Evolutionary conservation across 2,113 vertebrate species (phyloP).

Genomic region (Lathamus discolor): DNA sequence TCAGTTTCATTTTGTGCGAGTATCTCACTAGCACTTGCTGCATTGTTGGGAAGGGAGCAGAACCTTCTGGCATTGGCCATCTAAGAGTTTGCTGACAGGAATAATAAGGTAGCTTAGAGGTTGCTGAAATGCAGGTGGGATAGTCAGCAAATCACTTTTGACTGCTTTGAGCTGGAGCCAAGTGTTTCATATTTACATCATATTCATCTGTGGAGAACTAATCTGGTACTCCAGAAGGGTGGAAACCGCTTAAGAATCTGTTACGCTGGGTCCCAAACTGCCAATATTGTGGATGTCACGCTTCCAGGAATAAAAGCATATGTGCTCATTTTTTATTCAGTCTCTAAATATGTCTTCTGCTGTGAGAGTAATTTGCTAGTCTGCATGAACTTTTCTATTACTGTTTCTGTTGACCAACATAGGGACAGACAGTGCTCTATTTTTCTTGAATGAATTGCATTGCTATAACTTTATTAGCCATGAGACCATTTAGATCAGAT

Average conservation of each 20-base stretch:
- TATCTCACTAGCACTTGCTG: background rate
- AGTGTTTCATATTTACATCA: slow-evolving; percentile 53
- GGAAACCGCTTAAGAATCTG: slow-evolving; percentile 50
- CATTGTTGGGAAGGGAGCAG: background rate
- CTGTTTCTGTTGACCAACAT: slow-evolving; percentile 18
- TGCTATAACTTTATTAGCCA: background rate
- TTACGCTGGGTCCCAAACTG: slow-evolving; percentile 24
- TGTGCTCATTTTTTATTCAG: slow-evolving; percentile 60
- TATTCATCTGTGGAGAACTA: slow-evolving; percentile 39
- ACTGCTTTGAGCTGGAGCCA: background rate
- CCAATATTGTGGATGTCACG: slow-evolving; percentile 3
- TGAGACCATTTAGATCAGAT: background rate
- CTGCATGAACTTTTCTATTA: slow-evolving; percentile 12
- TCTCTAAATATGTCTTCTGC: slow-evolving; percentile 34
- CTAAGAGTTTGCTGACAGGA: background rate
- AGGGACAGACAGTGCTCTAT: background rate
- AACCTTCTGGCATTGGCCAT: background rate
- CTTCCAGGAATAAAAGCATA: slow-evolving; percentile 58
- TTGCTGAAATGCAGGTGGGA: slow-evolving; percentile 2
- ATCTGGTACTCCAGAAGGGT: slow-evolving; percentile 60
- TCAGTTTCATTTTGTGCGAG: background rate
- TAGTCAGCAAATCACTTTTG: slow-evolving; percentile 31
- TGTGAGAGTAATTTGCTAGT: slow-evolving; percentile 29
- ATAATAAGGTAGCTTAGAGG: background rate
- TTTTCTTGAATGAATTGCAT: background rate